Conservation (phyloP, 2,797 vertebrate species). For the Hipposideros larvatus region DNA sequence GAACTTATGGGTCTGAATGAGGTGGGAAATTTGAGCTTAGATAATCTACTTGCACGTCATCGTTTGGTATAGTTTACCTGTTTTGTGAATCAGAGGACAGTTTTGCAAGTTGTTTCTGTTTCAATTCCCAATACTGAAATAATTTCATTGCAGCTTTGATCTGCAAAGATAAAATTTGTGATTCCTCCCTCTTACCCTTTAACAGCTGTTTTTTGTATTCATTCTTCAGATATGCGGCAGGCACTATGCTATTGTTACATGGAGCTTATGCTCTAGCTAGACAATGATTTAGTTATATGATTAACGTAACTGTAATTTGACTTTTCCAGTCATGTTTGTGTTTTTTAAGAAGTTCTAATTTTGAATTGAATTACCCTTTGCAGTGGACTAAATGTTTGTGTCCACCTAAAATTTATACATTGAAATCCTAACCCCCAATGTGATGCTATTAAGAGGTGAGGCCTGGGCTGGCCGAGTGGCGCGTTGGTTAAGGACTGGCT, state of each 20-base stretch:
- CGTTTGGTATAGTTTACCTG: background rate
- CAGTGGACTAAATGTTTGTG: background rate
- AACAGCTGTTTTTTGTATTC: background rate
- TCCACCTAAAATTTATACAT: background rate
- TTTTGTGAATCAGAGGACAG: background rate
- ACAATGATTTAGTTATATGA: background rate
- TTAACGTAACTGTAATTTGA: background rate
- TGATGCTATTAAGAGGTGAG: background rate
- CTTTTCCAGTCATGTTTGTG: background rate
- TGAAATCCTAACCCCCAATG: background rate
- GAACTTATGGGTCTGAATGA: background rate
- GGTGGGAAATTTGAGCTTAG: background rate
- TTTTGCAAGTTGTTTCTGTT: constrained; percentile 8
- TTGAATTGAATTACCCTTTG: constrained; percentile 11
- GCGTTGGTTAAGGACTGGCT: too few species aligned
- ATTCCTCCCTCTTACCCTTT: background rate
- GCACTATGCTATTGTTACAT: background rate
- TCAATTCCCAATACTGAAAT: background rate
- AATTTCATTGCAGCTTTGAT: background rate
- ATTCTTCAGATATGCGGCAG: background rate
- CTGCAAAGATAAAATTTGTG: background rate
- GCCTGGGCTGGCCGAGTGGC: too few species aligned
- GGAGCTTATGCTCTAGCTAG: background rate
- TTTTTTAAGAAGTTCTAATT: background rate
- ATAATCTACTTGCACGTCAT: background rate